These are phyloP conservation scores for Orientallactaga bullata DNA, from an alignment of 2,113 vertebrate species.

Conservation along the genomic window DNA sequence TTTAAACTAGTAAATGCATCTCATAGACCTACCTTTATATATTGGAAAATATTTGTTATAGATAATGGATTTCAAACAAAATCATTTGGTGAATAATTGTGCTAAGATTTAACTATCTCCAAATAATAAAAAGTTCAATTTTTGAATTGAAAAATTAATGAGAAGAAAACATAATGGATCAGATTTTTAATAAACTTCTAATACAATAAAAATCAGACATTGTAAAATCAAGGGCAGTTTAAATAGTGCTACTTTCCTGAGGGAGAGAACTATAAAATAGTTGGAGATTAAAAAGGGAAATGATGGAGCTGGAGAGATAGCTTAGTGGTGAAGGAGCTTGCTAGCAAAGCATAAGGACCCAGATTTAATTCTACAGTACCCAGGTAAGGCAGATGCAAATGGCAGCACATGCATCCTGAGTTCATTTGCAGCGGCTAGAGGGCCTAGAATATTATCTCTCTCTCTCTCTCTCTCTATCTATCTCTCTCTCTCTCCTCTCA, in stretches of 20 bases:
- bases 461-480: too few species aligned
- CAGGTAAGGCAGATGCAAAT: too few species aligned
- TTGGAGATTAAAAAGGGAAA: neutral
- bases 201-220: neutral
- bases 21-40: conserved; percentile 39
- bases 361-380: too few species aligned
- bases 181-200: neutral
- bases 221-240: neutral
- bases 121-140: neutral
- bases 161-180: neutral
- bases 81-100: conserved; percentile 30
- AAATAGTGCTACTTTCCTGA: neutral
- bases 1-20: conserved; percentile 73
- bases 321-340: too few species aligned
- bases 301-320: too few species aligned
- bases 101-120: neutral
- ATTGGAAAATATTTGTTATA: conserved; percentile 61
- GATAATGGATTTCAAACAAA: conserved; percentile 20
- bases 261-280: neutral
- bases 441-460: too few species aligned
- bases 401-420: too few species aligned
- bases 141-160: conserved; percentile 50
- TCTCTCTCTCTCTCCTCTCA: too few species aligned
- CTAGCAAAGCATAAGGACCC: too few species aligned
- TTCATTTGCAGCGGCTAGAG: too few species aligned